phyloP scores from a whole-genome alignment of 2,797 vertebrate genomes.

The Semaprochilodus insignis region DNA sequence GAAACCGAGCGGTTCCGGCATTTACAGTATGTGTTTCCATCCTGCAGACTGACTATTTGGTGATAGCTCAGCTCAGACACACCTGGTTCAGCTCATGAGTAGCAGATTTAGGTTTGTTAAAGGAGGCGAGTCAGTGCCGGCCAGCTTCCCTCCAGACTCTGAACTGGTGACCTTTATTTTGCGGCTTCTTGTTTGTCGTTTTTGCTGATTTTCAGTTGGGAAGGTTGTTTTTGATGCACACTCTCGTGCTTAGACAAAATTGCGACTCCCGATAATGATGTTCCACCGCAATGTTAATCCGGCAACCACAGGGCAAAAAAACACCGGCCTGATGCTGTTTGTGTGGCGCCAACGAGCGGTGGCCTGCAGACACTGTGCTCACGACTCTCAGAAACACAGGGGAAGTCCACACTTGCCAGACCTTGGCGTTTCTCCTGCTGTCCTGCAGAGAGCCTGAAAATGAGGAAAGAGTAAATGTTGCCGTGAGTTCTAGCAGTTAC shows the following conservation, averaged over 20 bases:
- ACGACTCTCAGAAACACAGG: slow-evolving; percentile 22
- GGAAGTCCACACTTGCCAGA: slow-evolving; percentile 42
- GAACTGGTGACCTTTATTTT: too few relatives aligned
- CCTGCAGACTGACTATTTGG: too few relatives aligned
- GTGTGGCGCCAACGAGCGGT: slow-evolving; percentile 25
- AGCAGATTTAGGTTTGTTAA: too few relatives aligned
- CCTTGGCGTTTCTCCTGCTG: slow-evolving; percentile 43
- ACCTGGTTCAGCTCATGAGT: too few relatives aligned
- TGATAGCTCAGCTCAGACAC: too few relatives aligned
- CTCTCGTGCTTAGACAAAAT: not conserved
- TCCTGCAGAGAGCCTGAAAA: slow-evolving; percentile 39
- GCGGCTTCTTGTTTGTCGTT: too few relatives aligned
- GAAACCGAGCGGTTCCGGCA: too few relatives aligned
- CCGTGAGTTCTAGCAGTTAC: slow-evolving; percentile 46
- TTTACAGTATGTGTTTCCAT: too few relatives aligned
- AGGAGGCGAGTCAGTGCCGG: too few relatives aligned
- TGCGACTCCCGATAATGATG: not conserved
- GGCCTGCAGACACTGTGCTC: slow-evolving; percentile 36
- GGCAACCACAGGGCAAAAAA: slow-evolving; percentile 12
- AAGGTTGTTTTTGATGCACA: not conserved
- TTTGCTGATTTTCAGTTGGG: not conserved
- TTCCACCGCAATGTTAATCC: slow-evolving; percentile 20
- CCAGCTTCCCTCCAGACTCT: too few relatives aligned
- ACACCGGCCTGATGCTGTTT: slow-evolving; percentile 1
- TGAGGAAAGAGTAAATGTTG: slow-evolving; percentile 53